These are phyloP conservation scores for Oedothorax gibbosus DNA, from an alignment of 1,140 invertebrate species.

Conservation along the genomic window DNA sequence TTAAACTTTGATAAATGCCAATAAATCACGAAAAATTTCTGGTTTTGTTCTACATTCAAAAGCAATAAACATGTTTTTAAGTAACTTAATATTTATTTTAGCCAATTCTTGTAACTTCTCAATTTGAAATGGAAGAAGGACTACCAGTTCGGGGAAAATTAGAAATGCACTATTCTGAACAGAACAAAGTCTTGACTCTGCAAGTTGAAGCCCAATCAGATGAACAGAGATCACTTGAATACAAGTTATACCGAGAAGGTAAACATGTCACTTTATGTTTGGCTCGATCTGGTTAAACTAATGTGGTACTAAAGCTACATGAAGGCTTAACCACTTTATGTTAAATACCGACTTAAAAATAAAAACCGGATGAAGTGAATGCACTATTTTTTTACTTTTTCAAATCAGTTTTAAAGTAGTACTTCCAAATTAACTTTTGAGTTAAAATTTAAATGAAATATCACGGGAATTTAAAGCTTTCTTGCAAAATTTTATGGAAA, in stretches of 20 bases:
- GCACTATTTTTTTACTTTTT: too few relatives aligned
- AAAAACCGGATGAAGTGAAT: too few relatives aligned
- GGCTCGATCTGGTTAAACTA: too few relatives aligned
- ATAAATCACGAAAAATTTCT: not conserved
- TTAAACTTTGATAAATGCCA: too few relatives aligned
- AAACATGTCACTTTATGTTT: not conserved
- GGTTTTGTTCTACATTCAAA: not conserved
- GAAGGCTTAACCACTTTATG: too few relatives aligned
- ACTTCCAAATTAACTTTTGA: too few relatives aligned
- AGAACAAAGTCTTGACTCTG: conserved; percentile 17
- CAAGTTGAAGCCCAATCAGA: not conserved
- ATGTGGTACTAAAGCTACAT: too few relatives aligned
- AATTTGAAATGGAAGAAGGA: not conserved
- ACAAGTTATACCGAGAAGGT: conserved; percentile 36
- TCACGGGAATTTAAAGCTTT: too few relatives aligned
- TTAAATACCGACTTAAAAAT: too few relatives aligned
- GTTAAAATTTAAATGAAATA: too few relatives aligned
- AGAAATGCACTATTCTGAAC: not conserved
- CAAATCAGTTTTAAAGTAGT: too few relatives aligned
- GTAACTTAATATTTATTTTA: not conserved
- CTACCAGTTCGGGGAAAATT: not conserved
- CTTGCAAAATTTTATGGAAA: too few relatives aligned
- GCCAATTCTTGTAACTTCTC: not conserved
- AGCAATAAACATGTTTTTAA: conserved; percentile 2
- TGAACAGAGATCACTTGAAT: not conserved